Evolutionary conservation across 2,113 vertebrate genomes (phyloP), one percentile per base, ranked within the genome.

Genomic region (Psammodynastes pulverulentus): DNA sequence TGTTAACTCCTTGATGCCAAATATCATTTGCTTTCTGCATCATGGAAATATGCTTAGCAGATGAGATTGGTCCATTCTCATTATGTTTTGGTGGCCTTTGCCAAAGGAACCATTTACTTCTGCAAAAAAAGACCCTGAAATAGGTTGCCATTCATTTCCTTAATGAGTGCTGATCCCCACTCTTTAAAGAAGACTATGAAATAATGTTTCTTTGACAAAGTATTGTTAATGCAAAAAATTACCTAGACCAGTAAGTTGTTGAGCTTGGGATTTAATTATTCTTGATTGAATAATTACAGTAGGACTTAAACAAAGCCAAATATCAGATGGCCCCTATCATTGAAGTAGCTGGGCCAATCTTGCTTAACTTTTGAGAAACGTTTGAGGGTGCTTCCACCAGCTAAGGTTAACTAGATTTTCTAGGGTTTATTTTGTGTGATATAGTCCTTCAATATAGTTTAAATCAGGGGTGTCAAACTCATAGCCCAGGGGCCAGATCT

Each of bases 71-170:
- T 89, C 88, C 94, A 90, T 95, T 94, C 94, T 92, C 94, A 87
- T 94, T 79, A 51, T 21, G 88, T 84, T 72, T 96, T 89, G 93
- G 94, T 89, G 93, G 93, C 93, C 91, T 93, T 94, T 96, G 95
- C 95, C 94, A 94, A 29, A 90, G 89, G n/a, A 24, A 92, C n/a
- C 26, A 52, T 79, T 93, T n/a, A 91, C 91, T 94, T 95, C 93
- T 89, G 67, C 10, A 86, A 92, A 92, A 91, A 86, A 45, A 19
- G 96, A 94, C 93, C 91, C 92, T 94, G 94, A 86, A 95, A 94
- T 91, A 95, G 92, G 48, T 93, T 96, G 58, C 51, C 67, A 93
- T 56, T 15, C 53, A 43, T 49, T 89, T 92, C 21, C 21, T 56
- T 46, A 24, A 24, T 39, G 19, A 49, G 43, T 17, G 12, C 29